Evolutionary conservation across 2,888 invertebrate genomes (phyloP), one percentile per base, ranked within the genome.

Genomic region (Hyalella azteca): DNA sequence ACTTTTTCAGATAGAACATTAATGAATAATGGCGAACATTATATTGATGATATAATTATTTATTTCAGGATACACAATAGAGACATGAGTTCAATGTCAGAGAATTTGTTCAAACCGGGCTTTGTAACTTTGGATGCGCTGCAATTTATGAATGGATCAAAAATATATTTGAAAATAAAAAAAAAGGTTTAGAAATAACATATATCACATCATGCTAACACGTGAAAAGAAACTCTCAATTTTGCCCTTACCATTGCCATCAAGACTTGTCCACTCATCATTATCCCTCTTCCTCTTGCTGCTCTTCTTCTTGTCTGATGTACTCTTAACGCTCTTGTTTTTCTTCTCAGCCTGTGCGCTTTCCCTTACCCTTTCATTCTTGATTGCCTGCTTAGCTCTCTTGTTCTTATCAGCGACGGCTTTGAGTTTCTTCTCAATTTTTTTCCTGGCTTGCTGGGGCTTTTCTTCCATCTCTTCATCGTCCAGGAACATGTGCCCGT

Each of bases 401-500:
- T 66, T 66, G 36, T 66, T 66, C 39, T 66, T 66, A 9, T 66
- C 66, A 5, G 48, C 45, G 41, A 48, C 75, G 2, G 15, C 41
- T n/a, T 75, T 75, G 15, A 48, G 45, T 48, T 75, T 75, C 29
- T 45, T 32, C 29, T 75, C 75, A n/a, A 75, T 48, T 48, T 75
- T 75, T 41, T 41, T 41, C 59, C 48, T 54, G 19, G 19, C 36
- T 39, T 85, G 84, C 79, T 49, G 81, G 41, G 82, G 73, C 40
- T 81, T 84, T 48, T 77, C 79, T n/a, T 50, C 78, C 32, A 77
- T 81, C 32, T 80, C 85, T n/a, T 78, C 81, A 9, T 85, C 85
- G 45, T 78, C 81, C 40, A 76, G 60, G 41, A 79, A 89, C 76
- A 89, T 88, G 77, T 88, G 85, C 85, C 88, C 73, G 80, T 87